Conservation (phyloP, 2,888 invertebrate species). For the Rhagium mordax region DNA sequence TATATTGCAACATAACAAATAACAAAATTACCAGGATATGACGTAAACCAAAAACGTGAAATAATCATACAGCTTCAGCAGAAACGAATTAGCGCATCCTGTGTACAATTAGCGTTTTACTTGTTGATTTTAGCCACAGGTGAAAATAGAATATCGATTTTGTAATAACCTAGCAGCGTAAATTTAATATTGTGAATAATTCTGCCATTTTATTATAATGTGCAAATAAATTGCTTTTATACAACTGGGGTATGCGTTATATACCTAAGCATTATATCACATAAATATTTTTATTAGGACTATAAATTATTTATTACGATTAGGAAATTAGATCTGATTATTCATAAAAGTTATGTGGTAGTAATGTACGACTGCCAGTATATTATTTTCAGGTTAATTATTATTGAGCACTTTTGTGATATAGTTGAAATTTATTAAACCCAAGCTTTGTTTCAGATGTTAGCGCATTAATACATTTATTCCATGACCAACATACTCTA, state of each 20-base stretch:
- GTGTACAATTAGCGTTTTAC: neutral
- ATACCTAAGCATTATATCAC: neutral
- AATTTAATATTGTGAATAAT: neutral
- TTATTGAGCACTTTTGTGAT: too few species aligned
- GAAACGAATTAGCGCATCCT: neutral
- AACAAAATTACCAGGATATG: neutral
- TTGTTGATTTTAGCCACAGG: neutral
- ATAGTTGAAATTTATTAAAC: too few species aligned
- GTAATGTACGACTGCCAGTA: neutral
- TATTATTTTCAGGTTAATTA: neutral
- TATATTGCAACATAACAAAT: neutral
- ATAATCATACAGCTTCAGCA: neutral
- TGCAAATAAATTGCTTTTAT: neutral
- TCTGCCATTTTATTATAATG: neutral
- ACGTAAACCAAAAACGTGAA: neutral
- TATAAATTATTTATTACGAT: neutral
- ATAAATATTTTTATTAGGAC: neutral
- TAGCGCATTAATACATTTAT: too few species aligned
- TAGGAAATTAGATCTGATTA: neutral
- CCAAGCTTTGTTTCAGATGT: too few species aligned
- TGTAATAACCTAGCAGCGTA: neutral
- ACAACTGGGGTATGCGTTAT: neutral
- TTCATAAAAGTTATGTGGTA: neutral
- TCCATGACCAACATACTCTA: too few species aligned
- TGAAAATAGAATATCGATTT: conserved; percentile 18